phyloP scores from a whole-genome alignment of 2,888 invertebrate species.

The Drosophila lacicola region DNA sequence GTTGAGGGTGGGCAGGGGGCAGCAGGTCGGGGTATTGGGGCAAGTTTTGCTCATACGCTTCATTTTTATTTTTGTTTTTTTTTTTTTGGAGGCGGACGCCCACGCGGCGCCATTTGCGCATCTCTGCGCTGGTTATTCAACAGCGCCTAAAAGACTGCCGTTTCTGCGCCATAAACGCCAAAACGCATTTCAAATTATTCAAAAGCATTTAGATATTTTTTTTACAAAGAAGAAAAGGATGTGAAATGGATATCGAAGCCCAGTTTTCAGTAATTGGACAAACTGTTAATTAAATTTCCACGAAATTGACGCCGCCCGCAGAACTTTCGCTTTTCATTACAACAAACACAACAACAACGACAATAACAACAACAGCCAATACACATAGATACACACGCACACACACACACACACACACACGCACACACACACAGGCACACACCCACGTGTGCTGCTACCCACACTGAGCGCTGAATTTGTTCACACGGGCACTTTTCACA shows the following conservation, averaged over 20 bases:
- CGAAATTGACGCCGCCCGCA: constrained; percentile 36
- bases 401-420: constrained; percentile 8
- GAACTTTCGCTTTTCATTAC: constrained; percentile 57
- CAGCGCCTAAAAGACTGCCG: constrained; percentile 38
- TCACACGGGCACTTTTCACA: constrained; percentile 26
- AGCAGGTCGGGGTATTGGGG: not conserved
- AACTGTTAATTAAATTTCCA: constrained; percentile 49
- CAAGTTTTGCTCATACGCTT: constrained; percentile 2
- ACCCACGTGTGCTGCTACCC: constrained; percentile 22
- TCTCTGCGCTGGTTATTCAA: constrained; percentile 62
- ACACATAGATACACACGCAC: constrained; percentile 23
- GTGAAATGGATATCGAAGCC: not conserved
- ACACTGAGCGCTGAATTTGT: constrained; percentile 34
- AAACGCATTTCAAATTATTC: constrained; percentile 16
- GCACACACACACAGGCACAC: constrained; percentile 11
- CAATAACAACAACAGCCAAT: constrained; percentile 26
- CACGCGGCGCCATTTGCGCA: constrained; percentile 72
- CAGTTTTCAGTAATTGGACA: not conserved
- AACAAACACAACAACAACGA: constrained; percentile 38
- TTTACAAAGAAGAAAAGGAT: not conserved
- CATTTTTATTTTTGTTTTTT: not conserved
- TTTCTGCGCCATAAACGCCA: constrained; percentile 2
- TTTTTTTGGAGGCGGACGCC: constrained; percentile 68
- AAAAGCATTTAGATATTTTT: not conserved
- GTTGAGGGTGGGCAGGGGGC: not conserved